Evolutionary conservation across 1,140 invertebrate species (phyloP).

Genomic region (Saccostrea echinata): DNA sequence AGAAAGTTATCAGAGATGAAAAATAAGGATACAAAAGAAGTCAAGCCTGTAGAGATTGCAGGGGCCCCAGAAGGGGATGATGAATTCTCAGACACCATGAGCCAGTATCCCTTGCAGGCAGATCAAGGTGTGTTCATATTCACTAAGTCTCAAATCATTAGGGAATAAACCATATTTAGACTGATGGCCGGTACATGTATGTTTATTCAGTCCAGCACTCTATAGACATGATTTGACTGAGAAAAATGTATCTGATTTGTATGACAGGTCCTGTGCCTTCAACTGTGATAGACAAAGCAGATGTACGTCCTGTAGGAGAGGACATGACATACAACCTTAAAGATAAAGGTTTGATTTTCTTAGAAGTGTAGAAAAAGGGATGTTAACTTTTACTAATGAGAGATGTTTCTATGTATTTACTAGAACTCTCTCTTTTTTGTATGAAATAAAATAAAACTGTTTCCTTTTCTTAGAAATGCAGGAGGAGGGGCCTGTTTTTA

Average conservation of each 20-base stretch:
- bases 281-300: conserved; percentile 48
- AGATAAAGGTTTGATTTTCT: neutral
- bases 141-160: neutral
- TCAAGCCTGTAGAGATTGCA: neutral
- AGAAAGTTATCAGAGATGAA: neutral
- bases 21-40: neutral
- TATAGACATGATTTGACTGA: no score
- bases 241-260: neutral
- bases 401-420: neutral
- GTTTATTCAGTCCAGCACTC: no score
- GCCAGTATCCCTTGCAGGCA: conserved; percentile 71
- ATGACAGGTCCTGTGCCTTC: conserved; percentile 31
- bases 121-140: conserved; percentile 13
- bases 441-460: neutral
- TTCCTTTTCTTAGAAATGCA: neutral
- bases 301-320: conserved; percentile 17
- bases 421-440: neutral
- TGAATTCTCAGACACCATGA: conserved; percentile 66
- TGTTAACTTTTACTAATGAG: neutral
- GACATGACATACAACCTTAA: conserved; percentile 62
- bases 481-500: conserved; percentile 60
- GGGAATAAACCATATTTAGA: no score
- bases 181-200: no score
- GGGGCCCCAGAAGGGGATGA: neutral
- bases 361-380: neutral